Evolutionary conservation across 2,888 invertebrate species (phyloP).

Genomic region (Machimus rusticus): DNA sequence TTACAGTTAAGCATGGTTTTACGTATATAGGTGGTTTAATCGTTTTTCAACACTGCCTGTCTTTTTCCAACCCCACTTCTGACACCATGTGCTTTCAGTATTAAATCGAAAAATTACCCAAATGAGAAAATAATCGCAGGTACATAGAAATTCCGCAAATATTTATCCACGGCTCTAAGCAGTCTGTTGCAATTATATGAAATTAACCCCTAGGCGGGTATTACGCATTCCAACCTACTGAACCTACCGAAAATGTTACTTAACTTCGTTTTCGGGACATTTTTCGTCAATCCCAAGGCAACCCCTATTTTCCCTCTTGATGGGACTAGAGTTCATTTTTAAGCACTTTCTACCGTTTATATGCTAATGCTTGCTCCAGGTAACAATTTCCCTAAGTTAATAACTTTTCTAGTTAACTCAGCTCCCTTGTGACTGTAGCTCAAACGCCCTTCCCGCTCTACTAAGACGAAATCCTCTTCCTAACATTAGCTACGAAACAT

Average conservation of each 20-base stretch:
- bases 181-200: neutral
- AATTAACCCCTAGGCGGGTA: neutral
- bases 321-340: neutral
- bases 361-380: constrained; percentile 16
- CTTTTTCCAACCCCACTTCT: neutral
- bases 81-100: neutral
- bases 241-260: neutral
- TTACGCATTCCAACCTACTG: neutral
- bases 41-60: neutral
- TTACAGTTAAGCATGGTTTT: neutral
- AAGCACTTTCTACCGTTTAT: neutral
- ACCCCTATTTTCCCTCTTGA: neutral
- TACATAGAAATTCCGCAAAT: neutral
- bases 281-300: neutral
- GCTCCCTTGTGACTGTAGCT: neutral
- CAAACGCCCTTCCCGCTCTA: neutral
- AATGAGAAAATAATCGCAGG: neutral
- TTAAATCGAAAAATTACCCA: neutral
- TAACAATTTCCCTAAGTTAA: constrained; percentile 20
- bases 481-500: neutral
- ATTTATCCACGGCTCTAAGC: neutral
- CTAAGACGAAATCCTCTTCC: neutral
- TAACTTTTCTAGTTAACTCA: constrained; percentile 19
- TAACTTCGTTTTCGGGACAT: neutral
- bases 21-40: neutral